Base-by-base conservation (phyloP, 2,113 vertebrate species). In the Excalfactoria chinensis region DNA sequence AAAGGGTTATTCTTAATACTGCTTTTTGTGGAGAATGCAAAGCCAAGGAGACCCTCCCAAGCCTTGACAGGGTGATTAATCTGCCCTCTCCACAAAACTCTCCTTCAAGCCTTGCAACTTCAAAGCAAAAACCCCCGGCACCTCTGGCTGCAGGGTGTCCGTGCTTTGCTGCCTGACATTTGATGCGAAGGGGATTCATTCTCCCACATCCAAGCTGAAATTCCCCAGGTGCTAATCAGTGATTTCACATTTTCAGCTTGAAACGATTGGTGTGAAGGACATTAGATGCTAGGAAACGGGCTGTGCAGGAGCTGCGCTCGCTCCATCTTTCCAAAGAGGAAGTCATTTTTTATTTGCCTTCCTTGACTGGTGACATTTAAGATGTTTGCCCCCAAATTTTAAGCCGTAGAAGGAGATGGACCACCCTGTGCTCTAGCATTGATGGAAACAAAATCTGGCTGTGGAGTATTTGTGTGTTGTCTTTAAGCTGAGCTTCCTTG, bases 141-240 rank as follows among this genome's bases (percentile, higher is more conserved):
- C 69, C 75, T 90, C 89, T 87, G 81, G 88, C 95, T 97, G 82
- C 71, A 93, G 87, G 84, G 82, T 94, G 89, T 90, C 93, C 35
- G 0, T 93, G 78, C 77, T 48, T 91, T 79, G 55, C 85, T 84
- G 78, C 44, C 86, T 96, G 95, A 94, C 87, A 88, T 89, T 81
- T 93, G 90, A 92, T 95, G 88, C 70, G 86, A 86, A 87, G 74
- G 63, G 69, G 77, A 89, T 97, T 95, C 84, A 87, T 95, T 94
- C 90, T 93, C 94, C 94, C 82, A 83, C 59, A 89, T 92, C 89
- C 90, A 87, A 81, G 89, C 84, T 89, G 81, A 93, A 90, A 97
- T 85, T 96, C 90, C 84, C 76, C 11, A 51, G 86, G 79, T 86
- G 73, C 68, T 93, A 93, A 94, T 94, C 94, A 89, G 66, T 4